A percentile compares a stretch with the other conserved stretches of the same genome.
These are phyloP conservation scores for Masnerella sp. DNA, from an alignment of 2,888 invertebrate species.

Conservation along the genomic window DNA sequence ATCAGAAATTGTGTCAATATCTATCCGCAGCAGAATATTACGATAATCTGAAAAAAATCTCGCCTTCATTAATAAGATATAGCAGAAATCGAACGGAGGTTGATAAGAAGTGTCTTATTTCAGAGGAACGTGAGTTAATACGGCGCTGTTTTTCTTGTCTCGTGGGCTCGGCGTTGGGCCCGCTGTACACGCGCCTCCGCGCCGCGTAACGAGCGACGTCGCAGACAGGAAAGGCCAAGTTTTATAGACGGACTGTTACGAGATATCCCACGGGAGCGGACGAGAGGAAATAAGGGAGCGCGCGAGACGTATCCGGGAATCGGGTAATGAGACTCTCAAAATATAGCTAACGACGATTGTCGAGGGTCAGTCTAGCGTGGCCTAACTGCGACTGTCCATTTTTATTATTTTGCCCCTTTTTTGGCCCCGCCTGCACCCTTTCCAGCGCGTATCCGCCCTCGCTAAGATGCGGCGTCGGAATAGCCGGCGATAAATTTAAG, in stretches of 20 bases:
- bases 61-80: conserved; percentile 27
- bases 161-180: conserved; percentile 32
- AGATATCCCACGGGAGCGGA: conserved; percentile 52
- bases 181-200: conserved; percentile 53
- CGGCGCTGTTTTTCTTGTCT: conserved; percentile 55
- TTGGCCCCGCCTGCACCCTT: conserved; percentile 32
- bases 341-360: conserved; percentile 75
- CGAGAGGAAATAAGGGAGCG: conserved; percentile 58
- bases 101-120: conserved; percentile 18
- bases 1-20: too few relatives aligned
- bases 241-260: conserved; percentile 69
- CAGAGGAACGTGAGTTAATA: conserved; percentile 29
- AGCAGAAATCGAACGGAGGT: conserved; percentile 18
- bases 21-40: too few relatives aligned
- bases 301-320: conserved; percentile 65
- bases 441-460: conserved; percentile 35
- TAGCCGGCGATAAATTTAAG: conserved; percentile 74
- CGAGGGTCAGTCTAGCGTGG: conserved; percentile 75
- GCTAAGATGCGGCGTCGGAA: conserved; percentile 66
- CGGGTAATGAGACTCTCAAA: conserved; percentile 74
- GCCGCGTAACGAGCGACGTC: conserved; percentile 68
- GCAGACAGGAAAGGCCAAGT: conserved; percentile 70
- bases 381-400: conserved; percentile 74
- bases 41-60: conserved; percentile 10
- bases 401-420: conserved; percentile 71